Evolutionary conservation across 2,888 invertebrate species (phyloP).

Genomic region (Allygus modestus): DNA sequence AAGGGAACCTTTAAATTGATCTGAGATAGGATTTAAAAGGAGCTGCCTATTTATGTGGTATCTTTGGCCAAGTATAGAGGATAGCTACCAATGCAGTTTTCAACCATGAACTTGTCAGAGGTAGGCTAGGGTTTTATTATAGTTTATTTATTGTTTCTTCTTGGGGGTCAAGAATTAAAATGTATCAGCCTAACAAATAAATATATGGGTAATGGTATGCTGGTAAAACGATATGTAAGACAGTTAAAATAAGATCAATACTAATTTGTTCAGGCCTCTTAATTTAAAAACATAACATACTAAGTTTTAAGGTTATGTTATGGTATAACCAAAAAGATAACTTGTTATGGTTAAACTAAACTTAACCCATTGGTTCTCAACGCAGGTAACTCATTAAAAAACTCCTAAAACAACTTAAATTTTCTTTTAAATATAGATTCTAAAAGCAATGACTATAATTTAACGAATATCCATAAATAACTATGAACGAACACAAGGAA

Average conservation of each 20-base stretch:
- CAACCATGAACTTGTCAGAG: too few relatives aligned
- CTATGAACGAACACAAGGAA: slow-evolving; percentile 36
- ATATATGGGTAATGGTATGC: too few relatives aligned
- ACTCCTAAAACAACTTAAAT: neutral
- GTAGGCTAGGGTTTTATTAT: too few relatives aligned
- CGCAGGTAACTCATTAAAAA: neutral
- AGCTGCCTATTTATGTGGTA: too few relatives aligned
- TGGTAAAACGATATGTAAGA: too few relatives aligned
- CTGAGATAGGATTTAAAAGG: neutral
- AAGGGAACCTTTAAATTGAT: neutral
- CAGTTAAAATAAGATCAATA: too few relatives aligned
- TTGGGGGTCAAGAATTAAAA: too few relatives aligned
- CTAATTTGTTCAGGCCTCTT: too few relatives aligned
- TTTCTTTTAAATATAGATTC: neutral
- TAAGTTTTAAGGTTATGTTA: slow-evolving; percentile 17
- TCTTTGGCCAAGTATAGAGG: too few relatives aligned
- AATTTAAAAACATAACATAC: neutral
- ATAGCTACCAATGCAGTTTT: too few relatives aligned
- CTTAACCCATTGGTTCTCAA: slow-evolving; percentile 8
- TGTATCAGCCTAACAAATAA: too few relatives aligned
- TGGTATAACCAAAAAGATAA: neutral
- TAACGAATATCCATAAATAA: slow-evolving; percentile 42
- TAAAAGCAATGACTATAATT: neutral
- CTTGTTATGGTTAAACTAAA: slow-evolving; percentile 1
- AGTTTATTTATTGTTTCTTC: too few relatives aligned